These are phyloP conservation scores for Harpegnathos saltator DNA, from an alignment of 1,140 invertebrate species.

Conservation along the genomic window DNA sequence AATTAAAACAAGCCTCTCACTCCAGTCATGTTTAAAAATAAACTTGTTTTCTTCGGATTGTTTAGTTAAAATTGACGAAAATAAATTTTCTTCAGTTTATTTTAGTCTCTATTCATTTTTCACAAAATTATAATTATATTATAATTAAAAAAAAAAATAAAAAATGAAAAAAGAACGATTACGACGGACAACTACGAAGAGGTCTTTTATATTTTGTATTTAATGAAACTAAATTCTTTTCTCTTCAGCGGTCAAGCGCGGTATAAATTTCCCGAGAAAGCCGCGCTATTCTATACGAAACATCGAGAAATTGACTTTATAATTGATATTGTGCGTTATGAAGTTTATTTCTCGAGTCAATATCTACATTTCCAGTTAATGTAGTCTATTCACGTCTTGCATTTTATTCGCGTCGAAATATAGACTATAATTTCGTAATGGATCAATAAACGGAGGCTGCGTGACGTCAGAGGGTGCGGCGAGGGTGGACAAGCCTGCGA, in stretches of 20 bases:
- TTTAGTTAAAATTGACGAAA: no score
- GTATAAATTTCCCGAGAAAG: not conserved
- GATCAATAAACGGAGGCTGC: constrained; percentile 82
- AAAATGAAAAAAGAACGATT: constrained; percentile 14
- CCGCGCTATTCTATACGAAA: not conserved
- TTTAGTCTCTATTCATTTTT: not conserved
- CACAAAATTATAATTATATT: not conserved
- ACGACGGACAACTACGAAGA: not conserved
- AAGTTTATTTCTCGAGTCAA: constrained; percentile 14
- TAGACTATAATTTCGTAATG: constrained; percentile 76
- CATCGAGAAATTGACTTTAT: not conserved
- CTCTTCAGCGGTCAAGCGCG: not conserved
- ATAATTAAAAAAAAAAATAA: no score
- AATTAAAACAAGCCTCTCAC: not conserved
- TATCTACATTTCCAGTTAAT: not conserved
- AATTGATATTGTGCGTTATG: not conserved
- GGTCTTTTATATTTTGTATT: not conserved
- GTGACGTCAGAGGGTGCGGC: constrained; percentile 81
- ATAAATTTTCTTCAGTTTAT: no score
- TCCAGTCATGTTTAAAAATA: not conserved
- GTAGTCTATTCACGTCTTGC: constrained; percentile 38
- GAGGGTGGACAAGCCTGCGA: constrained; percentile 66
- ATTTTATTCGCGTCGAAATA: constrained; percentile 69
- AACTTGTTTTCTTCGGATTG: not conserved
- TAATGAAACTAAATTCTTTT: not conserved